phyloP scores from a whole-genome alignment of 1,140 invertebrate genomes.

The Andrena cerasifolii region DNA sequence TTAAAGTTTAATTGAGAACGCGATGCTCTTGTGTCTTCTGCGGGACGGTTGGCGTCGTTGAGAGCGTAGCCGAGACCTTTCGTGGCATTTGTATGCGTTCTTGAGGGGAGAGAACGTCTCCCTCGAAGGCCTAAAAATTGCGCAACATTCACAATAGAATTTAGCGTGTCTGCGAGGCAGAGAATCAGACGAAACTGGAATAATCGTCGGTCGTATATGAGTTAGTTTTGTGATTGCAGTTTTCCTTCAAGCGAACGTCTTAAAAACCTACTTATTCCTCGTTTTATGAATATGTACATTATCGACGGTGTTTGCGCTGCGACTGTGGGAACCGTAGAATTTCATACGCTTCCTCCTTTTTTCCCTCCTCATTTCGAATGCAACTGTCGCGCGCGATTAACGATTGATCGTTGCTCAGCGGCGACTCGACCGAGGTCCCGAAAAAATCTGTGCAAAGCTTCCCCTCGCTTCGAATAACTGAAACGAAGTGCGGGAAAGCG shows the following conservation, averaged over 20 bases:
- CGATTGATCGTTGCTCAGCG: not conserved
- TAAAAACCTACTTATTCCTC: not conserved
- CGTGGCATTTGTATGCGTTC: too few relatives aligned
- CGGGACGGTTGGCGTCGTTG: too few relatives aligned
- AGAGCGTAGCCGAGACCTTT: too few relatives aligned
- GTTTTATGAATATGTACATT: not conserved
- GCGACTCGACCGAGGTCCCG: too few relatives aligned
- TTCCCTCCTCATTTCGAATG: not conserved
- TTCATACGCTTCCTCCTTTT: slow-evolving; percentile 2
- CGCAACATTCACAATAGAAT: too few relatives aligned
- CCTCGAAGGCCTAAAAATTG: too few relatives aligned
- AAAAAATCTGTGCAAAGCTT: too few relatives aligned
- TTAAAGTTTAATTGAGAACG: too few relatives aligned
- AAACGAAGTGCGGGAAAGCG: slow-evolving; percentile 23
- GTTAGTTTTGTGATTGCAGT: not conserved
- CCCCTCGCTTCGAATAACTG: not conserved
- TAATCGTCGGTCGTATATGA: not conserved
- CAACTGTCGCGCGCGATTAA: not conserved
- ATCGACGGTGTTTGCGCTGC: not conserved
- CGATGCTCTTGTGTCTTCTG: too few relatives aligned
- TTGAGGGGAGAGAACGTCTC: too few relatives aligned
- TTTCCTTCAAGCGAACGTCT: slow-evolving; percentile 2
- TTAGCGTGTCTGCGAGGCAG: not conserved
- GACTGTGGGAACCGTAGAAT: not conserved
- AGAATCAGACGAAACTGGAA: too few relatives aligned